A percentile compares a stretch with the other conserved stretches of the same genome.
Evolutionary conservation across 1,140 invertebrate species (phyloP).

Genomic region (Hypothenemus hampei): DNA sequence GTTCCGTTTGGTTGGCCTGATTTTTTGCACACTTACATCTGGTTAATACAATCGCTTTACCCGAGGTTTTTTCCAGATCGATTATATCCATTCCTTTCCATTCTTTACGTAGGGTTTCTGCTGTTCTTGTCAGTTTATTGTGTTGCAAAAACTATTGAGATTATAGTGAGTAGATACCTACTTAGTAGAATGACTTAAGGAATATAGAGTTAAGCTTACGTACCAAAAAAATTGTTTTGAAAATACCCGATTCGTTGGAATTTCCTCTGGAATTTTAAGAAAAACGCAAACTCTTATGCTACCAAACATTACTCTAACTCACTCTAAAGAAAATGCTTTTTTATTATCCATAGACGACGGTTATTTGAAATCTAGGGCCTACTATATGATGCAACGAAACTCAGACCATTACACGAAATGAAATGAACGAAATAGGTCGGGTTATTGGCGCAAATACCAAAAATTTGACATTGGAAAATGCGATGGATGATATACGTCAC

Average conservation of each 20-base stretch:
- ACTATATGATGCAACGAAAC: no score
- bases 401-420: no score
- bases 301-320: no score
- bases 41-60: conserved; percentile 11
- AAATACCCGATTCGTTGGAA: conserved; percentile 4
- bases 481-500: conserved; percentile 28
- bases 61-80: conserved; percentile 2
- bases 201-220: not conserved
- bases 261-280: not conserved
- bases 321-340: not conserved
- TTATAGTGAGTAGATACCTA: no score
- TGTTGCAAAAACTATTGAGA: conserved; percentile 20
- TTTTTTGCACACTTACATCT: conserved; percentile 16
- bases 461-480: conserved; percentile 25
- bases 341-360: conserved; percentile 13
- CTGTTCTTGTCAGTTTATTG: conserved; percentile 15
- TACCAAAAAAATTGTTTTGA: conserved; percentile 26
- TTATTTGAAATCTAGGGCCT: no score
- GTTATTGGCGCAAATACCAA: conserved; percentile 8
- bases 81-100: not conserved
- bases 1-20: conserved; percentile 1
- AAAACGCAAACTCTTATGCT: no score
- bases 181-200: no score
- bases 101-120: conserved; percentile 15
- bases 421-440: no score